These are phyloP conservation scores for Parotocinclus haroldoi DNA, from an alignment of 2,797 vertebrate species.

Conservation along the genomic window DNA sequence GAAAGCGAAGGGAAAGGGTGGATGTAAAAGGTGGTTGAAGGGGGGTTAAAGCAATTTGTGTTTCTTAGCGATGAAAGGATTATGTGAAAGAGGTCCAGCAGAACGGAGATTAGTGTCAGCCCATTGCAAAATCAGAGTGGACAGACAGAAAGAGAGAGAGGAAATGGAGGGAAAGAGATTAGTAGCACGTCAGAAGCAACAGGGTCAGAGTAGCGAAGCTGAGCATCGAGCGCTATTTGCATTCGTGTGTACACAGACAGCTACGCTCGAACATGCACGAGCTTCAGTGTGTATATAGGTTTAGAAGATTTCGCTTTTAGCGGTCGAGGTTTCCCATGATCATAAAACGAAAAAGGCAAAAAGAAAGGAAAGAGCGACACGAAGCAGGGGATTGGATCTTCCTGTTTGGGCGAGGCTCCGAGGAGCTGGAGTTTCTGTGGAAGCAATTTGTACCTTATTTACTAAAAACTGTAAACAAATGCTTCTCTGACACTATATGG, in stretches of 20 bases:
- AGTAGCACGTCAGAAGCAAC: conserved; percentile 51
- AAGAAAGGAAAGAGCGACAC: conserved; percentile 50
- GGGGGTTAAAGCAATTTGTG: conserved; percentile 21
- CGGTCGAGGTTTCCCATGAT: conserved; percentile 33
- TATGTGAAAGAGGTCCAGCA: conserved; percentile 44
- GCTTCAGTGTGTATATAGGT: neutral
- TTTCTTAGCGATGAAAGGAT: conserved; percentile 35
- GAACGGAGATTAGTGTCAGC: conserved; percentile 56
- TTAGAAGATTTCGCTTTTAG: conserved; percentile 5
- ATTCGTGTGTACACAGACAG: conserved; percentile 23
- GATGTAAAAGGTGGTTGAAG: too few relatives aligned
- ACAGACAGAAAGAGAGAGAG: conserved; percentile 26
- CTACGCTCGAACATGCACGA: neutral
- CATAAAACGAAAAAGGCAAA: conserved; percentile 57
- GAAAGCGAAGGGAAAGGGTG: conserved; percentile 2
- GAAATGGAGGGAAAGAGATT: conserved; percentile 48
- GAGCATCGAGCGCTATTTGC: neutral
- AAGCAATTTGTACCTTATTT: neutral
- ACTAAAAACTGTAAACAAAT: too few relatives aligned
- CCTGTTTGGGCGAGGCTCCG: conserved; percentile 25
- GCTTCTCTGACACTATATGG: too few relatives aligned
- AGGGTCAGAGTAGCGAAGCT: conserved; percentile 9
- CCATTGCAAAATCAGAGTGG: conserved; percentile 41
- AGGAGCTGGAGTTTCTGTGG: conserved; percentile 48
- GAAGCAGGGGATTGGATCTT: conserved; percentile 32